Percentiles rank a stretch among this genome's conserved stretches.
Evolutionary conservation across 2,888 invertebrate species (phyloP).

Genomic region (Pyrrhopygopsis socrates): DNA sequence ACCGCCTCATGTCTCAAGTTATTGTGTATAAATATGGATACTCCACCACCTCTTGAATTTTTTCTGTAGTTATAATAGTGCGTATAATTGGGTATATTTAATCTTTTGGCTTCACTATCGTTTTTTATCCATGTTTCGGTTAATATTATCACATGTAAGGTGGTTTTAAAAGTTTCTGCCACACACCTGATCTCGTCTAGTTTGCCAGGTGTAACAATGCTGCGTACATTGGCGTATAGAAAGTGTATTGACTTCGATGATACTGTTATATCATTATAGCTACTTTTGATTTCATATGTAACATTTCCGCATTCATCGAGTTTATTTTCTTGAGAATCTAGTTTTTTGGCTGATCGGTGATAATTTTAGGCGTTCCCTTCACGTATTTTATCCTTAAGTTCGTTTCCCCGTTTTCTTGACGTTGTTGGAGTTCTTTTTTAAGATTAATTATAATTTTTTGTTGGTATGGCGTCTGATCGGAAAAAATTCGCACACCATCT

Average conservation of each 20-base stretch:
- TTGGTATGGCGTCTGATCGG: conserved; percentile 17
- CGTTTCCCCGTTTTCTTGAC: conserved; percentile 76
- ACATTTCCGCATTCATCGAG: background rate
- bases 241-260: conserved; percentile 67
- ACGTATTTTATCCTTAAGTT: conserved; percentile 83
- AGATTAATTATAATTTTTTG: conserved; percentile 21
- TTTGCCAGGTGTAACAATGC: conserved; percentile 75
- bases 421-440: conserved; percentile 69
- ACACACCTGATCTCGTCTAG: conserved; percentile 80
- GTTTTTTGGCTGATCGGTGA: conserved; percentile 38
- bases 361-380: conserved; percentile 79
- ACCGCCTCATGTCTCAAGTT: conserved; percentile 48
- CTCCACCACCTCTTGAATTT: conserved; percentile 12
- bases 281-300: conserved; percentile 62
- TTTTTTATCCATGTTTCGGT: conserved; percentile 81
- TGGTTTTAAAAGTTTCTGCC: conserved; percentile 43
- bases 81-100: too few species aligned
- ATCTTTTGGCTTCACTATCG: too few species aligned
- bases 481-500: background rate
- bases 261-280: conserved; percentile 69
- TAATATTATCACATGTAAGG: conserved; percentile 56
- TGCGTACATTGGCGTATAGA: conserved; percentile 82
- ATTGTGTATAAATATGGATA: conserved; percentile 77
- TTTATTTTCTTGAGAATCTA: background rate
- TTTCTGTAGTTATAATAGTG: too few species aligned